Percentiles rank a stretch among this genome's conserved stretches.
Conservation (phyloP, 2,113 vertebrate genomes). For the Oryctolagus cuniculus region mOryCun1.1 NC_091441.1:3689501-3690000, state of each 20-base stretch:
- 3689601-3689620: neutral
- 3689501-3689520: too few relatives aligned
- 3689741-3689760: neutral
- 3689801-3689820: neutral
- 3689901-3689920: too few relatives aligned
- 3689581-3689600: too few relatives aligned
- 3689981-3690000: neutral
- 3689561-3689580: neutral
- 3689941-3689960: neutral
- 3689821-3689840: neutral
- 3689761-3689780: neutral
- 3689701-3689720: neutral
- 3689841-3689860: too few relatives aligned
- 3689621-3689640: neutral
- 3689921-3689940: too few relatives aligned
- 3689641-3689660: too few relatives aligned
- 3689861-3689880: neutral
- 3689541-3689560: too few relatives aligned
- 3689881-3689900: accelerated
- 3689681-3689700: neutral
- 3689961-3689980: neutral
- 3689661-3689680: too few relatives aligned
- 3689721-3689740: neutral
- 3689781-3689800: neutral
- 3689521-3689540: neutral